Evolutionary conservation across 1,140 invertebrate species (phyloP).

Genomic region (Radopholus similis): DNA sequence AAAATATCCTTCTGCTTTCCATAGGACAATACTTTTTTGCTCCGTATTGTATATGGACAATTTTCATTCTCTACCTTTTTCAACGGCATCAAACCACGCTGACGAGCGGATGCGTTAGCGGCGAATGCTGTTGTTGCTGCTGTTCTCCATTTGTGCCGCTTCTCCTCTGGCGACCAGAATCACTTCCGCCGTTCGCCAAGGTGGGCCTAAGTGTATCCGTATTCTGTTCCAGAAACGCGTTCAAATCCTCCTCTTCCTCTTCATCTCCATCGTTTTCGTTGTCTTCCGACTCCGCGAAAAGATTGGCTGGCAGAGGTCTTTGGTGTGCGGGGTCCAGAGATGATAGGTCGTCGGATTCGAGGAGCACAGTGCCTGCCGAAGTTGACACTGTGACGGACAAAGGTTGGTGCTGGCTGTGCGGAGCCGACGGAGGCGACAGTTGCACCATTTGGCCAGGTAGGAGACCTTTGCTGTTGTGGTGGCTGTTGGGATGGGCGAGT

Average conservation of each 20-base stretch:
- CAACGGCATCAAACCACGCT: slow-evolving; percentile 10
- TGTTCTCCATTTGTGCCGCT: neutral
- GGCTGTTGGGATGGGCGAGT: neutral
- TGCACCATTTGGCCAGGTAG: neutral
- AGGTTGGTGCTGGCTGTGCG: slow-evolving; percentile 1
- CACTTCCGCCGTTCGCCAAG: neutral
- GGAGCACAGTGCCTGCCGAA: slow-evolving; percentile 15
- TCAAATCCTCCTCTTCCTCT: slow-evolving; percentile 17
- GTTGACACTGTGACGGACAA: slow-evolving; percentile 13
- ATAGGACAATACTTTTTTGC: too few relatives aligned
- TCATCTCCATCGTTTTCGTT: slow-evolving; percentile 6
- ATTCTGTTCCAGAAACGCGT: slow-evolving; percentile 13
- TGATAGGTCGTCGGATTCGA: slow-evolving; percentile 4
- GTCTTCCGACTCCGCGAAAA: slow-evolving; percentile 13
- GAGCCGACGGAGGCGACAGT: neutral
- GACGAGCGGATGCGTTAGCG: slow-evolving; percentile 7
- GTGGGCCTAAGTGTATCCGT: neutral
- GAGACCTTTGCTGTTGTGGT: too few relatives aligned
- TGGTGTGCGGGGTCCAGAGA: slow-evolving; percentile 9
- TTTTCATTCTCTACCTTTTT: too few relatives aligned
- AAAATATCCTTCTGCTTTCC: too few relatives aligned
- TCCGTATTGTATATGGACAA: too few relatives aligned
- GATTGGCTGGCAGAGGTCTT: neutral
- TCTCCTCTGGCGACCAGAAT: neutral
- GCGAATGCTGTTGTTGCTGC: neutral